phyloP scores from a whole-genome alignment of 2,797 vertebrate species.

The Clarias laeviceps region DNA sequence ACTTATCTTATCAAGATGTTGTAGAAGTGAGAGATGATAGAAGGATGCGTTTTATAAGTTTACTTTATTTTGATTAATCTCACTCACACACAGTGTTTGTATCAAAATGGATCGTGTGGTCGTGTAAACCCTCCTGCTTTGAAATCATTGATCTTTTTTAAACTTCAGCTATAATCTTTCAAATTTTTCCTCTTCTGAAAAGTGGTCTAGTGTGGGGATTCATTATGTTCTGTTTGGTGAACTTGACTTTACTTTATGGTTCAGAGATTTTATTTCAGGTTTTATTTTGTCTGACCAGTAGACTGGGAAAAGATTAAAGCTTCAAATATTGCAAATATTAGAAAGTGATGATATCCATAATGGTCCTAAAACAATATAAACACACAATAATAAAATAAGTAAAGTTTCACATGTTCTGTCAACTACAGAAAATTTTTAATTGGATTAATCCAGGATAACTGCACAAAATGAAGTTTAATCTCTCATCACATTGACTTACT shows the following conservation, averaged over 20 bases:
- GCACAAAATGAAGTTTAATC: not conserved
- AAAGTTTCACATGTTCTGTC: not conserved
- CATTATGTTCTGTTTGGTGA: not conserved
- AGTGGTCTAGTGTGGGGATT: not conserved
- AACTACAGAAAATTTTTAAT: not conserved
- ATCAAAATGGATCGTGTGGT: not conserved
- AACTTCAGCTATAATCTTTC: not conserved
- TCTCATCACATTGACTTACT: not conserved
- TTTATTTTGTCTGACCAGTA: not conserved
- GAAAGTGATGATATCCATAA: not conserved
- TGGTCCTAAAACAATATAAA: not conserved
- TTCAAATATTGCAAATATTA: not conserved
- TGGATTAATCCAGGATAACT: not conserved
- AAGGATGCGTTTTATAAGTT: not conserved
- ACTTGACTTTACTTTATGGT: not conserved
- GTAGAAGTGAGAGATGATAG: constrained; percentile 1
- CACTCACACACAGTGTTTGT: not conserved
- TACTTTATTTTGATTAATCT: constrained; percentile 1
- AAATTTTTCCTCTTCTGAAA: not conserved
- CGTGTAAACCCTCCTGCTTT: not conserved
- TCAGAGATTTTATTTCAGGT: not conserved
- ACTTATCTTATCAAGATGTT: constrained; percentile 9
- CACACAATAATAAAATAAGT: not conserved
- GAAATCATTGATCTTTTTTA: not conserved
- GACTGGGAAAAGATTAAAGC: not conserved